A percentile compares a stretch with the other conserved stretches of the same genome.
Conservation (phyloP, 2,113 vertebrate species). For the Sinocyclocheilus anshuiensis region DNA sequence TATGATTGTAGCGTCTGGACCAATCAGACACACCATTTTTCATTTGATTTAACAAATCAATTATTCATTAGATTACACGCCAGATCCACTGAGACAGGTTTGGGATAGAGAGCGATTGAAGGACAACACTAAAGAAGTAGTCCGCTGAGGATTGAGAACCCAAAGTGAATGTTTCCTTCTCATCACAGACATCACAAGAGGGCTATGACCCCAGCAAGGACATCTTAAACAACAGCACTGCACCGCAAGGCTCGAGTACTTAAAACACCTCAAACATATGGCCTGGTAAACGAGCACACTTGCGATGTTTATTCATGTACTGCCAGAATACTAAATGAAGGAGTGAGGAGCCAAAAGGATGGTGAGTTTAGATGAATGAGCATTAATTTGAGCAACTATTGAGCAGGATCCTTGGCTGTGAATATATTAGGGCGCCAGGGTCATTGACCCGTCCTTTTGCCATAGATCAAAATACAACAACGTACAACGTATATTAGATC, state of each 20-base stretch:
- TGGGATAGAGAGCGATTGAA: constrained; percentile 53
- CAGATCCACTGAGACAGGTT: constrained; percentile 52
- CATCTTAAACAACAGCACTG: constrained; percentile 51
- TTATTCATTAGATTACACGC: too few relatives aligned
- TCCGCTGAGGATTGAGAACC: constrained; percentile 46
- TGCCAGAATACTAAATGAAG: constrained; percentile 41
- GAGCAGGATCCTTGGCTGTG: neutral
- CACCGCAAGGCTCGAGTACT: constrained; percentile 42
- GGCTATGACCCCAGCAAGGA: constrained; percentile 57
- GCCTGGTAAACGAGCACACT: constrained; percentile 49
- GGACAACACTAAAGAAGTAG: constrained; percentile 53
- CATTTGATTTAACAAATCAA: too few relatives aligned
- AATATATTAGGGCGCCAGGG: constrained; percentile 54
- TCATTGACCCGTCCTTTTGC: constrained; percentile 62
- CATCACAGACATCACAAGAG: constrained; percentile 48
- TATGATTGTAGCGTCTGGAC: too few relatives aligned
- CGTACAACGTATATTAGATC: constrained; percentile 4
- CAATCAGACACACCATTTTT: too few relatives aligned
- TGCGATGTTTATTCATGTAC: constrained; percentile 56
- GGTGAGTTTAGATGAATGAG: constrained; percentile 47
- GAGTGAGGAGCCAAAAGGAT: constrained; percentile 45
- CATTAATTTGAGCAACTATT: constrained; percentile 31
- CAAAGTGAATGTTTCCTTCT: constrained; percentile 55
- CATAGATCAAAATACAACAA: constrained; percentile 31
- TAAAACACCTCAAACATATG: constrained; percentile 59